A percentile compares a stretch with the other conserved stretches of the same genome.
Conservation (phyloP, 2,113 vertebrate genomes). For the Entosphenus tridentatus region DNA sequence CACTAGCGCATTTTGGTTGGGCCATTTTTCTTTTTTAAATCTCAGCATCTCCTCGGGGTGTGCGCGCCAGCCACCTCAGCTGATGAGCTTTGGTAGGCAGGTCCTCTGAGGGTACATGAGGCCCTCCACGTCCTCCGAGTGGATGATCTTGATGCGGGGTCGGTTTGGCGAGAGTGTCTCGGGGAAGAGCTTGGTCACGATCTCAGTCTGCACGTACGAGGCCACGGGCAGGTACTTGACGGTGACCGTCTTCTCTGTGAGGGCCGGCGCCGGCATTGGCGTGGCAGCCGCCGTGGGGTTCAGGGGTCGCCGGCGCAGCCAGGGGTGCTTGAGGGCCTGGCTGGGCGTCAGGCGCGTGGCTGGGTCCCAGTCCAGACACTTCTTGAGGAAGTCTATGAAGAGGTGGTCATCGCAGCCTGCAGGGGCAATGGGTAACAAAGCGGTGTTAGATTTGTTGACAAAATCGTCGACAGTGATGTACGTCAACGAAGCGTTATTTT, state of each 20-base stretch:
- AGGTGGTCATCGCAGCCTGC: constrained; percentile 1
- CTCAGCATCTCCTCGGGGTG: too few relatives aligned
- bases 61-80: neutral
- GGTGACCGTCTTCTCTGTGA: neutral
- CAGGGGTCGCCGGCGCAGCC: neutral
- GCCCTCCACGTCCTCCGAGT: neutral
- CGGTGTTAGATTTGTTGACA: too few relatives aligned
- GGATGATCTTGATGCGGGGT: constrained; percentile 4
- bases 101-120: neutral
- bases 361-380: constrained; percentile 2
- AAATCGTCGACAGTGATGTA: too few relatives aligned
- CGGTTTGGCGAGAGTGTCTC: neutral
- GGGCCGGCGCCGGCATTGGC: neutral
- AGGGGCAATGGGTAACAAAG: neutral
- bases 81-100: constrained; percentile 1
- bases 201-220: constrained; percentile 1
- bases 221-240: constrained; percentile 4
- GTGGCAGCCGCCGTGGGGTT: neutral
- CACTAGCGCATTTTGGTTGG: too few relatives aligned
- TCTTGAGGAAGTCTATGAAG: constrained; percentile 4
- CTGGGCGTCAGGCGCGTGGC: constrained; percentile 1
- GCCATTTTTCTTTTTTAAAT: too few relatives aligned
- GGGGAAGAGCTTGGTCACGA: constrained; percentile 2
- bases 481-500: too few relatives aligned
- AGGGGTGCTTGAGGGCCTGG: constrained; percentile 5